Evolutionary conservation across 2,888 invertebrate genomes (phyloP), one percentile per base, ranked within the genome.

Genomic region (Ophion ventricosus): DNA sequence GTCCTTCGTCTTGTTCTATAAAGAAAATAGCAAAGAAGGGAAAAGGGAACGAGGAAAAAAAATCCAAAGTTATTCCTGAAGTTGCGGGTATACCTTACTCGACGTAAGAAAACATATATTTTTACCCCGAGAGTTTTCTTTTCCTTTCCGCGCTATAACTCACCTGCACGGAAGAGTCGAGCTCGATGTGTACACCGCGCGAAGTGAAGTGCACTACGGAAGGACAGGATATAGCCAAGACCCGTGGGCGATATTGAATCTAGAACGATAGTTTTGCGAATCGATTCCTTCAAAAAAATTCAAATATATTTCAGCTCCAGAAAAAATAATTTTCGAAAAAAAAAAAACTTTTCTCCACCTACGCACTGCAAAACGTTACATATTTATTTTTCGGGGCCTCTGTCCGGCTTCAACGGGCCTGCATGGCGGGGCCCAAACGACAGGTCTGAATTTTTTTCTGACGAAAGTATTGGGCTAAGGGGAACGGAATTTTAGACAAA

Each of bases 41-140:
- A n/a, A n/a, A n/a, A n/a, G n/a, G n/a, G n/a, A n/a, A n/a, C n/a
- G n/a, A n/a, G n/a, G n/a, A n/a, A n/a, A 56, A 78, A 73, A 54
- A 73, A 66, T 35, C 64, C 43, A 0, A 43, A 72, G 54, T 74
- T 77, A 8, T 63, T 79, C 26, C 66, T 54, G 35, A 74, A 75
- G 80, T 78, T 78, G 57, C 74, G 69, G 70, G 57, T 63, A 70
- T 43, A 25, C 74, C 56, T 43, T 35, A 43, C 56, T 76, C 40
- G 25, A 20, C 29, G 54, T 56, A 61, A 61, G 57, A 43, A 63
- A 74, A 77, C 73, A 80, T 73, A 63, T 63, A 59, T 80, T 75
- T 67, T 35, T 2, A n/a, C n/a, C 49, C 14, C 43, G 17, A 35
- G 67, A 57, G 40, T 56, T 80, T 59, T 73, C 40, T 64, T 73